Conservation (phyloP, 1,140 invertebrate genomes). For the Temnothorax nylanderi region DNA sequence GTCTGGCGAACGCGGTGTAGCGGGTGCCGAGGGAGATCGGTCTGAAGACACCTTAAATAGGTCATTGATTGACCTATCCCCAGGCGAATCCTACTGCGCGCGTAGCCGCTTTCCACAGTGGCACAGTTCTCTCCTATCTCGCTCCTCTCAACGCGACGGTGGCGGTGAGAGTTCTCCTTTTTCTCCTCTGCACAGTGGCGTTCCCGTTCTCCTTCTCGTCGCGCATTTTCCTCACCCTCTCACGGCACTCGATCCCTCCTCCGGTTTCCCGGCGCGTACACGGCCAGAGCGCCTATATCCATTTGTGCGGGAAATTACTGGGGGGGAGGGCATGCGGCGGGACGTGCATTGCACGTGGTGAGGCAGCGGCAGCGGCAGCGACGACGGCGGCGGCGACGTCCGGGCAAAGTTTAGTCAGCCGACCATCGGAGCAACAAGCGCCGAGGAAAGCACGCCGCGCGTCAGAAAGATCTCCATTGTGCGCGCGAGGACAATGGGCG, state of each 20-base stretch:
- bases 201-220: background rate
- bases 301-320: constrained; percentile 70
- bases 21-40: constrained; percentile 49
- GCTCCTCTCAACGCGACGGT: background rate
- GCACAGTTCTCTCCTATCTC: constrained; percentile 50
- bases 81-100: constrained; percentile 67
- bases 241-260: background rate
- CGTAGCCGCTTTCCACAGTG: constrained; percentile 40
- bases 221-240: background rate
- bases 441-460: constrained; percentile 5
- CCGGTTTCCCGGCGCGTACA: background rate
- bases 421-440: constrained; percentile 70
- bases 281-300: constrained; percentile 14
- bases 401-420: constrained; percentile 71
- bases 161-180: background rate
- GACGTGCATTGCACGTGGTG: constrained; percentile 64
- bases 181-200: background rate
- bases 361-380: background rate
- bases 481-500: constrained; percentile 59
- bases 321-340: constrained; percentile 26
- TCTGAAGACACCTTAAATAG: constrained; percentile 77
- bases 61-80: constrained; percentile 83
- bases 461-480: constrained; percentile 72
- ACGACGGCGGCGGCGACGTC: constrained; percentile 23
- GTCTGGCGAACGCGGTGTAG: background rate